Percentiles rank a stretch among this genome's conserved stretches.
phyloP scores from a whole-genome alignment of 2,113 vertebrate species.

The Pseudorasbora parva region DNA sequence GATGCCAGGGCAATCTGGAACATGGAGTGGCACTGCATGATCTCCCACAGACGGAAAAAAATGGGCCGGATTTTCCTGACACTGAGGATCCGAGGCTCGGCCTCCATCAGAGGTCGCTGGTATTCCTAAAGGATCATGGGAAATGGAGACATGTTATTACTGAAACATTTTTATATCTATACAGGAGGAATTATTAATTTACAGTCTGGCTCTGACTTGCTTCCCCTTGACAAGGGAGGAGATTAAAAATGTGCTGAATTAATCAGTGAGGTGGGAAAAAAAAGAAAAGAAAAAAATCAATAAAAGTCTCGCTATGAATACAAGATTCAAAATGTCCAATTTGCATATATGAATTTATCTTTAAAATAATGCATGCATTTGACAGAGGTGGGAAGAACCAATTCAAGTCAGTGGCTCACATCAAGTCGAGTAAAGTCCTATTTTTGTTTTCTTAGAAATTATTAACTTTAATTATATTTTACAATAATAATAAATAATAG shows the following conservation, averaged over 20 bases:
- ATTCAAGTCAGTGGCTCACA: no score
- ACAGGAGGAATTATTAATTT: slow-evolving; percentile 14
- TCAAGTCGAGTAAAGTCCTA: no score
- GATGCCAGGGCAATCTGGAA: slow-evolving; percentile 93
- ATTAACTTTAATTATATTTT: no score
- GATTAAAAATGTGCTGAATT: slow-evolving; percentile 17
- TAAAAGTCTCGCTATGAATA: neutral
- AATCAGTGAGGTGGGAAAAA: neutral
- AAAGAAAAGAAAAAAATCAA: slow-evolving; percentile 9
- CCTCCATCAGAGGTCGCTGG: slow-evolving; percentile 86
- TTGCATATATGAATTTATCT: slow-evolving; percentile 47
- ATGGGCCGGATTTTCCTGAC: slow-evolving; percentile 87
- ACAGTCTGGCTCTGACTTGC: neutral
- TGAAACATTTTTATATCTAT: neutral
- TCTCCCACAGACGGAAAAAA: slow-evolving; percentile 87
- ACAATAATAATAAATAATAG: no score
- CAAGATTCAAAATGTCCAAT: slow-evolving; percentile 40
- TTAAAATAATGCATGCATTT: neutral
- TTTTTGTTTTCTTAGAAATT: no score
- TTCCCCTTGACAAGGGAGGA: slow-evolving; percentile 29
- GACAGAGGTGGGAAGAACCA: no score
- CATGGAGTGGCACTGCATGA: slow-evolving; percentile 96
- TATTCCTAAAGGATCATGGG: slow-evolving; percentile 81
- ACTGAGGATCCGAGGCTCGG: slow-evolving; percentile 89
- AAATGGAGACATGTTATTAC: neutral